Evolutionary conservation across 2,113 vertebrate species (phyloP).

Genomic region (Nothocercus nigrocapillus): DNA sequence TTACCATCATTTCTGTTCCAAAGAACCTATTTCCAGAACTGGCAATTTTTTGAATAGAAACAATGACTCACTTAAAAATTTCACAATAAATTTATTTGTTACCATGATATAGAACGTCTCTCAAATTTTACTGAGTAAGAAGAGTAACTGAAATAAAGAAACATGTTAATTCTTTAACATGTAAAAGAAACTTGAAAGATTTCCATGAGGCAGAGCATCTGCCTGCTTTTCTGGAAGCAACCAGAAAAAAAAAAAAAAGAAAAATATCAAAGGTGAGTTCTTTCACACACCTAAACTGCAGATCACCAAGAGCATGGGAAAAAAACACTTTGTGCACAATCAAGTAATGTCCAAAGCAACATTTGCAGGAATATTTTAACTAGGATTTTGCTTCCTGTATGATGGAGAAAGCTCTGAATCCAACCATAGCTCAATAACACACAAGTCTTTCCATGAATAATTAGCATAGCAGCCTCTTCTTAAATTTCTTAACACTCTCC

Average conservation of each 20-base stretch:
- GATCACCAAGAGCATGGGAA: not conserved
- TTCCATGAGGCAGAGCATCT: not conserved
- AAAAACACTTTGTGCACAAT: not conserved
- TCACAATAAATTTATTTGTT: not conserved
- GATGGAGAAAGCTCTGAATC: not conserved
- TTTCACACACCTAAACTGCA: not conserved
- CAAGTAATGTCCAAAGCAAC: not conserved
- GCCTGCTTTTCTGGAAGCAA: not conserved
- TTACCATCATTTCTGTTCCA: not conserved
- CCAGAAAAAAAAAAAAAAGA: not conserved
- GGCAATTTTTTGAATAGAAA: not conserved
- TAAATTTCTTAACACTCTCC: not conserved
- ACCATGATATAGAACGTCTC: not conserved
- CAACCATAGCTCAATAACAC: not conserved
- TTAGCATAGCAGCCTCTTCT: accelerated
- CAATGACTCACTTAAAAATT: not conserved
- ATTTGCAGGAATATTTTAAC: not conserved
- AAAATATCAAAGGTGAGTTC: not conserved
- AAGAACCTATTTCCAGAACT: not conserved
- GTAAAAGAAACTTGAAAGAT: not conserved
- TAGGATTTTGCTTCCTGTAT: not conserved
- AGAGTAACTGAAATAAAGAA: not conserved
- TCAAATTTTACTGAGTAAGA: not conserved
- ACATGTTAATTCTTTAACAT: not conserved
- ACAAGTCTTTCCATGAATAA: not conserved